A percentile compares a stretch with the other conserved stretches of the same genome.
Conservation (phyloP, 2,113 vertebrate species). For the Smithornis capensis region DNA sequence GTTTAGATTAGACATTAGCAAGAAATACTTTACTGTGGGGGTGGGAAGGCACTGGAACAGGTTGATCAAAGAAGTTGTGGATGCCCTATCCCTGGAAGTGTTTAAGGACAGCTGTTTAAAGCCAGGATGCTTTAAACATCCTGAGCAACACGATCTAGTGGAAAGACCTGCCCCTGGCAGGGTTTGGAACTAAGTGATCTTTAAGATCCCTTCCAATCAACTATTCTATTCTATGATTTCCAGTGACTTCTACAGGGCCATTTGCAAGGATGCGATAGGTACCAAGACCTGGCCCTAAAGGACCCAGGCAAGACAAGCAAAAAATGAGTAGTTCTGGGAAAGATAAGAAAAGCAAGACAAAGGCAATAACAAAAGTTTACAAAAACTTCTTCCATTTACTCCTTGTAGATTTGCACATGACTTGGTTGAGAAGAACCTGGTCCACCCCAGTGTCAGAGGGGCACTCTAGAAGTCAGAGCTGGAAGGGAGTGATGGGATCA, state of each 20-base stretch:
- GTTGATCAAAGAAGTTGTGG: neutral
- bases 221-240: neutral
- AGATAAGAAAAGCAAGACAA: neutral
- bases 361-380: neutral
- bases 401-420: fast-evolving
- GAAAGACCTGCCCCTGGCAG: neutral
- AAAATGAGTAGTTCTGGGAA: neutral
- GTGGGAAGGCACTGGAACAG: neutral
- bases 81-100: neutral
- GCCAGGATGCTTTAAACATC: neutral
- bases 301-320: neutral
- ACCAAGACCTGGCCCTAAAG: neutral
- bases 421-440: neutral
- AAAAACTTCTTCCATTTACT: neutral
- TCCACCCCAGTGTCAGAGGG: neutral
- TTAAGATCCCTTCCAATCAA: neutral
- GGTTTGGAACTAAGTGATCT: neutral
- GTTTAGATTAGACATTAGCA: neutral
- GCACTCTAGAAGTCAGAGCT: neutral
- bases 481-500: neutral
- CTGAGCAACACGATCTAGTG: neutral
- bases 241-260: neutral
- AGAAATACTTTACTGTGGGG: neutral
- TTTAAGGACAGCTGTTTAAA: neutral
- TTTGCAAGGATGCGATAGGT: neutral